Percentiles rank a stretch among this genome's conserved stretches.
These are phyloP conservation scores for Lacanobia oleracea DNA, from an alignment of 2,888 invertebrate genomes.

Conservation along the genomic window DNA sequence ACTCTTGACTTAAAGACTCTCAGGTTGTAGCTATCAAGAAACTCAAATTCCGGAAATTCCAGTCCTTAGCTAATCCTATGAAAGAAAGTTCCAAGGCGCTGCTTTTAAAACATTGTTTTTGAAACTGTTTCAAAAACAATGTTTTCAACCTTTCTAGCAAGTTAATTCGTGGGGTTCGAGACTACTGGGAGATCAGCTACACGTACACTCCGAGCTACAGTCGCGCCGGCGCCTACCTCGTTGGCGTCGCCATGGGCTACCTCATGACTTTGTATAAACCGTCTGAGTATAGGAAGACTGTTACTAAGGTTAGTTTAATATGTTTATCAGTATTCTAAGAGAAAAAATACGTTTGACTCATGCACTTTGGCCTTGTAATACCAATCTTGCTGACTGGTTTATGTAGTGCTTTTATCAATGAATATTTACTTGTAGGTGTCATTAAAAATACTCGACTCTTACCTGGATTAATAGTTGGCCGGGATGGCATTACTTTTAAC, in stretches of 20 bases:
- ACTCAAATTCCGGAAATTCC: not conserved
- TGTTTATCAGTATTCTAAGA: not conserved
- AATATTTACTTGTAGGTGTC: too few species aligned
- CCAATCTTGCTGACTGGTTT: too few species aligned
- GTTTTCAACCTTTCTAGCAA: conserved; percentile 21
- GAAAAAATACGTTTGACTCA: too few species aligned
- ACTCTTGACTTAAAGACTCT: too few species aligned
- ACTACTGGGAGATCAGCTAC: conserved; percentile 29
- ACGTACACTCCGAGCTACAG: conserved; percentile 63
- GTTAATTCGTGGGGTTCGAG: not conserved
- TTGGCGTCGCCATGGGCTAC: conserved; percentile 69
- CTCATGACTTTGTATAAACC: conserved; percentile 67
- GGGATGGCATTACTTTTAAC: too few species aligned
- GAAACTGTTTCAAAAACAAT: not conserved
- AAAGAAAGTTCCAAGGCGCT: not conserved
- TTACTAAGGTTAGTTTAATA: conserved; percentile 64
- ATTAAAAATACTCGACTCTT: too few species aligned
- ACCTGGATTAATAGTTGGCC: too few species aligned
- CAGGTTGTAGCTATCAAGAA: too few species aligned
- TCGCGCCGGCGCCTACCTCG: conserved; percentile 67
- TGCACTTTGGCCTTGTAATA: too few species aligned
- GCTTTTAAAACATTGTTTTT: too few species aligned
- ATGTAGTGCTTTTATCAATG: too few species aligned
- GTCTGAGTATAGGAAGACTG: conserved; percentile 60
- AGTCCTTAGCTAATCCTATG: too few species aligned